Evolutionary conservation across 2,888 invertebrate genomes (phyloP), one percentile per base, ranked within the genome.

Genomic region (Ceratothoa steindachneri): DNA sequence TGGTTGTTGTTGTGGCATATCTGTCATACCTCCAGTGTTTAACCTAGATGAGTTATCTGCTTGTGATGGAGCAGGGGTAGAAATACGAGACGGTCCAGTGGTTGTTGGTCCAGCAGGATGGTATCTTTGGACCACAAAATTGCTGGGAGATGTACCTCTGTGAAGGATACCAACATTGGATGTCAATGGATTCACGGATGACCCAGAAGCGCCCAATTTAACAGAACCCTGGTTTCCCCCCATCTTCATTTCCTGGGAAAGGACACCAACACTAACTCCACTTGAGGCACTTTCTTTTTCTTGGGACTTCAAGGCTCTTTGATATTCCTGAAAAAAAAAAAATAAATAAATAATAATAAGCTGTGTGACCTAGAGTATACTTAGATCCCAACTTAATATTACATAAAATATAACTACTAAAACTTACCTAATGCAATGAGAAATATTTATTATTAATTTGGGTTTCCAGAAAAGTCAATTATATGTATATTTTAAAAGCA

Each of bases 311-410:
- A 60, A 60, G 24, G 60, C 60, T 60, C 60, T 1, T 3, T 60
- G 60, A 60, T 60, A 60, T 60, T 60, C 60, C 60, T 60, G 41
- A 5, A 41, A 41, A 41, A 41, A 41, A 41, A 41, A 41, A 41
- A 41, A 41, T 5, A 41, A 41, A 41, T n/a, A n/a, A n/a, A n/a
- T n/a, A n/a, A n/a, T n/a, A n/a, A n/a, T n/a, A n/a, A n/a, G n/a
- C n/a, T n/a, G n/a, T n/a, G n/a, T n/a, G n/a, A n/a, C n/a, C n/a
- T n/a, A n/a, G n/a, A n/a, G n/a, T n/a, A n/a, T n/a, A n/a, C n/a
- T n/a, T n/a, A n/a, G n/a, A n/a, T n/a, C n/a, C n/a, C n/a, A n/a
- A n/a, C n/a, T n/a, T n/a, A n/a, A n/a, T n/a, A n/a, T n/a, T n/a
- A n/a, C n/a, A n/a, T n/a, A n/a, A n/a, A n/a, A n/a, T n/a, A n/a